Evolutionary conservation across 1,140 invertebrate genomes (phyloP).

Genomic region (Lanistes nyassanus): DNA sequence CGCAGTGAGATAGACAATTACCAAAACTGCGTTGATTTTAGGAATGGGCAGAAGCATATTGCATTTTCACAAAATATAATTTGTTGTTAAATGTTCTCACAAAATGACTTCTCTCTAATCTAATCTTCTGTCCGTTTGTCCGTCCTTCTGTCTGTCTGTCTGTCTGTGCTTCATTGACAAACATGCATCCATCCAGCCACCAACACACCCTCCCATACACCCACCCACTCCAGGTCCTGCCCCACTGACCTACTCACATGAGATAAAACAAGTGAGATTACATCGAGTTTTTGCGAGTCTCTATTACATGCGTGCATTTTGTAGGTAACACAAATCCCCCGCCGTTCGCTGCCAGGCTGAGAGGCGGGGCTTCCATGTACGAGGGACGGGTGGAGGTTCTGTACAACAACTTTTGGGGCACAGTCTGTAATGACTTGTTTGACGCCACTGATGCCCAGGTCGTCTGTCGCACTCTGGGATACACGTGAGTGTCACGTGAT

Average conservation of each 20-base stretch:
- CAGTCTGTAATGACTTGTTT: slow-evolving; percentile 82
- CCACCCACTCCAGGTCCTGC: too few relatives aligned
- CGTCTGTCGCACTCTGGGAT: slow-evolving; percentile 77
- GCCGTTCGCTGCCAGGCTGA: slow-evolving; percentile 60
- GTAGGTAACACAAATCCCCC: too few relatives aligned
- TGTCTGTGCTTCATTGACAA: not conserved
- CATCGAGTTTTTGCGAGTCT: not conserved
- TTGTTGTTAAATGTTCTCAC: too few relatives aligned
- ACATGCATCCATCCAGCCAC: not conserved
- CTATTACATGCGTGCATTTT: not conserved
- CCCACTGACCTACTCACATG: not conserved
- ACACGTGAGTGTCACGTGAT: slow-evolving; percentile 2
- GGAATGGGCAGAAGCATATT: too few relatives aligned
- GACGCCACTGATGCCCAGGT: slow-evolving; percentile 76
- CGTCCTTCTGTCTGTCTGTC: too few relatives aligned
- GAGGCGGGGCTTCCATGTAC: slow-evolving; percentile 59
- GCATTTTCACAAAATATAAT: too few relatives aligned
- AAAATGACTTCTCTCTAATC: too few relatives aligned
- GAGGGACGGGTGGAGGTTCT: slow-evolving; percentile 77
- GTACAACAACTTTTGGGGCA: slow-evolving; percentile 76
- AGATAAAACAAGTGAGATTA: not conserved
- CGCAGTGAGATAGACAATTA: too few relatives aligned
- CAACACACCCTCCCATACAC: not conserved
- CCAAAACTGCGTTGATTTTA: too few relatives aligned
- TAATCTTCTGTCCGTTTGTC: too few relatives aligned